Evolutionary conservation across 2,797 vertebrate species (phyloP), one percentile per base, ranked within the genome.

Genomic region (Phataginus tetradactyla): DNA sequence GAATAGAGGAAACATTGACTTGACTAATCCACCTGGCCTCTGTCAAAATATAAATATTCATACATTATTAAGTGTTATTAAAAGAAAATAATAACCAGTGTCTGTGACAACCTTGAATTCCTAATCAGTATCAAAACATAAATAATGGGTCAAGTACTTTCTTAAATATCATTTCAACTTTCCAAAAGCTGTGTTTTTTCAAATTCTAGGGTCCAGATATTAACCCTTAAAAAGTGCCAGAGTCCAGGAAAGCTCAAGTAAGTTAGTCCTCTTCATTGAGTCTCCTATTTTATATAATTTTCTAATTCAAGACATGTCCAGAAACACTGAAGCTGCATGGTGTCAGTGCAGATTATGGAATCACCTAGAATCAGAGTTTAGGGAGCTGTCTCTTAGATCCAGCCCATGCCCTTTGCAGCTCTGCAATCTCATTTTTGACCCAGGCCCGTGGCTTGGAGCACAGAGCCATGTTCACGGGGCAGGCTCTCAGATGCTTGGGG

Each of bases 361-460:
- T 59, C 37, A 55, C 8, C 20, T n/a, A 32, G 39, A 85, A 53
- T 14, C 34, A 7, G 57, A n/a, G 34, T 15, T 42, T 11, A 14
- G 27, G 64, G 45, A 49, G 3, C 64, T 9, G 0, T 5, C 25
- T 15, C 9, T 55, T 8, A 49, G 20, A 20, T 13, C 23, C 9
- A 32, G 61, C 9, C 20, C n/a, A 5, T n/a, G 5, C 3, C 25
- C 32, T 37, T 71, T 32, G 4, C 4, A 29, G 45, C 2, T 45
- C 32, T n/a, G 23, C 13, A 18, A 1, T 11, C 49, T 57, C 27
- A 66, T 9, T 8, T 49, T 51, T 17, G 7, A 32, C 11, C 13
- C 42, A 2, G 9, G 14, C 18, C 18, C 0, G 3, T 64, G 32
- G 37, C 15, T 2, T 1, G 9, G 2, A 2, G 1, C 12, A 11